Evolutionary conservation across 2,888 invertebrate genomes (phyloP), one percentile per base, ranked within the genome.

Genomic region (Gymnosoma rotundatum): DNA sequence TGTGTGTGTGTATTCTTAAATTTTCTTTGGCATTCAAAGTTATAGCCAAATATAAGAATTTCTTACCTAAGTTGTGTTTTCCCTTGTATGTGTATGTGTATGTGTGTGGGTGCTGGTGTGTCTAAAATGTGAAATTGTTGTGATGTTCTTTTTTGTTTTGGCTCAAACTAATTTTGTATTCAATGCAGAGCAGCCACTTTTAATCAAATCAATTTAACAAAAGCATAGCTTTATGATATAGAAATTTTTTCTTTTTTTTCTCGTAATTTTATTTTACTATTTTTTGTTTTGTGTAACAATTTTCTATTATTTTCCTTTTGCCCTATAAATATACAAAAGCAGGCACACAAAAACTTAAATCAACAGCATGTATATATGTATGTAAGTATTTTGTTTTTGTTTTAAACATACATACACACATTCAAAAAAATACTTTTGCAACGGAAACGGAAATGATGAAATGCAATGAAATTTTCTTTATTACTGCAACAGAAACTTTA

Each of bases 131-230:
- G 79, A 58, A 58, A 79, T 56, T 64, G 78, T 78, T 56, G 45
- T 38, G 45, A 54, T 6, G 42, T 25, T 16, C 38, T 38, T 32
- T 32, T 45, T 61, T 42, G n/a, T 61, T 72, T 80, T 69, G 52
- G 18, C 45, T 70, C 58, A 61, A 83, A 64, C 86, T 87, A 86
- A 87, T 87, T 86, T 86, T 82, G 85, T 87, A 87, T 87, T 86
- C 87, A 78, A 78, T 83, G 83, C 87, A 86, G 83, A 86, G 83
- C 72, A 84, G 75, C 83, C 76, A 85, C 87, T 87, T 87, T 86
- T 87, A 87, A 87, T 87, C 87, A 87, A 87, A 87, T 87, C 87
- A 87, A 87, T 87, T 87, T 87, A 85, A 86, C 86, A 81, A 84
- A 84, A 84, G 86, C 87, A 87, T 87, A 87, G 86, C 87, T 87